Conservation (phyloP, 1,140 invertebrate species). For the Stegodyphus mimosarum region DNA sequence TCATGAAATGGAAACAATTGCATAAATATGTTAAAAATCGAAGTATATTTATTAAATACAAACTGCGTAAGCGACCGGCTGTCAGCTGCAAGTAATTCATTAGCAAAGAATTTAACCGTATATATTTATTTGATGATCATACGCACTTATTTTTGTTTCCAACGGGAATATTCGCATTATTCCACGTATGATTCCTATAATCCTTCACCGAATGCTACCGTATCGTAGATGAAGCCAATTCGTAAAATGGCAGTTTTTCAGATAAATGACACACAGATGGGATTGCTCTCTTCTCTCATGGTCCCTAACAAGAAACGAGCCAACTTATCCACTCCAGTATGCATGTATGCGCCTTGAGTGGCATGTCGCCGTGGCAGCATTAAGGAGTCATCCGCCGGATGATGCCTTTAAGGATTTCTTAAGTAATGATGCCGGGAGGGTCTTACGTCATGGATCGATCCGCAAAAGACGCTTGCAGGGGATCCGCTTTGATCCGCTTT, state of each 20-base stretch:
- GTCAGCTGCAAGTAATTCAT: no score
- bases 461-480: neutral
- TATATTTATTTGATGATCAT: no score
- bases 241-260: neutral
- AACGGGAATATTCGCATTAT: no score
- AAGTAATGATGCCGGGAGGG: constrained; percentile 52
- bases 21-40: no score
- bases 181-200: no score
- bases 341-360: constrained; percentile 34
- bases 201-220: no score
- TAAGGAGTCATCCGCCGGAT: constrained; percentile 45
- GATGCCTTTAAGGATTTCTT: constrained; percentile 58
- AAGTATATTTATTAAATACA: no score
- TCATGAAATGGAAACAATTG: no score
- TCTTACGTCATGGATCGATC: neutral
- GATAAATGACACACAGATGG: constrained; percentile 3
- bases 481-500: constrained; percentile 42
- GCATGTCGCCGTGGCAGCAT: constrained; percentile 41
- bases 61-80: no score
- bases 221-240: no score
- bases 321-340: constrained; percentile 3
- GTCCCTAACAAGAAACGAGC: neutral
- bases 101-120: no score
- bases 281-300: neutral
- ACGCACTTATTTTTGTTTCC: no score